phyloP scores from a whole-genome alignment of 2,113 vertebrate species.

The Megalops atlanticus region DNA sequence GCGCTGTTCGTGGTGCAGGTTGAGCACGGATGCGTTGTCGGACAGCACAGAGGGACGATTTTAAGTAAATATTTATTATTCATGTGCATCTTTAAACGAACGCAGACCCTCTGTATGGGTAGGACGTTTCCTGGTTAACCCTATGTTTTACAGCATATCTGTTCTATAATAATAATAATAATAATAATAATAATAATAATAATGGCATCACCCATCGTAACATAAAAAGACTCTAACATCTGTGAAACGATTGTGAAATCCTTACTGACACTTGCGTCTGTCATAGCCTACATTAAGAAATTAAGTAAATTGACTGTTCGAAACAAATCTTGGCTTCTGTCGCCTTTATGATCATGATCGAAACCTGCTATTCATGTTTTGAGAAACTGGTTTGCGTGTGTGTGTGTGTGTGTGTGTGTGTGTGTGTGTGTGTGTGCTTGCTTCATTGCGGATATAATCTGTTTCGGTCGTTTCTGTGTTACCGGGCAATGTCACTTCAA shows the following conservation, averaged over 20 bases:
- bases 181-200: too few species aligned
- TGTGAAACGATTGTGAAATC: neutral
- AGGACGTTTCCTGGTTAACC: neutral
- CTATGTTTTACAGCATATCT: neutral
- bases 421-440: neutral
- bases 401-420: neutral
- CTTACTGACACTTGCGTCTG: neutral
- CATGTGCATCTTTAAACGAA: neutral
- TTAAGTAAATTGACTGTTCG: neutral
- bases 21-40: neutral
- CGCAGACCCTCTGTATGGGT: neutral
- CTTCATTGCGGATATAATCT: neutral
- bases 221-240: too few species aligned
- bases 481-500: neutral
- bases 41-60: neutral
- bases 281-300: neutral
- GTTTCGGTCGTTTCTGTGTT: neutral
- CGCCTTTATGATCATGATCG: neutral
- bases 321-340: neutral
- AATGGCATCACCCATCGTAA: too few species aligned
- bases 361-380: neutral
- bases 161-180: neutral
- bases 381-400: neutral
- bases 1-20: neutral
- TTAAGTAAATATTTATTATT: conserved; percentile 4